Conservation (phyloP, 1,140 invertebrate species). For the Octopus sinensis region DNA sequence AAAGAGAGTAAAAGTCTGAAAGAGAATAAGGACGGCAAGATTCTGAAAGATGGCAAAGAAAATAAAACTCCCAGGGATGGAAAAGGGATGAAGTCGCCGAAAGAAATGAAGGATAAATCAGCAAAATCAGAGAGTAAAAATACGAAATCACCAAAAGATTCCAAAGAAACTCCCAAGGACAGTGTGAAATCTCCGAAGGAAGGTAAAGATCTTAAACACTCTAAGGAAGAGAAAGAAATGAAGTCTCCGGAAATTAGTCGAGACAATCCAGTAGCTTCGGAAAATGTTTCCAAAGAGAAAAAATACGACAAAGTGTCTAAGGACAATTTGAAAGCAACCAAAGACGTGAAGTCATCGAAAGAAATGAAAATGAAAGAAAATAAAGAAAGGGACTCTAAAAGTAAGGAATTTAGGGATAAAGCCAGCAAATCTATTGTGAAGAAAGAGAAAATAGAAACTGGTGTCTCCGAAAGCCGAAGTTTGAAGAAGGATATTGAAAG, state of each 20-base stretch:
- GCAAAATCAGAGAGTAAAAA: neutral
- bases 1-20: slow-evolving; percentile 17
- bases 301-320: neutral
- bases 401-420: neutral
- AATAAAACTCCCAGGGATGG: neutral
- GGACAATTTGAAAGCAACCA: neutral
- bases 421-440: neutral
- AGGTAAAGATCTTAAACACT: neutral
- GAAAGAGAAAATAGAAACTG: neutral
- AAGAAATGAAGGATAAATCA: neutral
- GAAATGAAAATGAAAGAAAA: neutral
- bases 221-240: neutral
- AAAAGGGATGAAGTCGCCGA: neutral
- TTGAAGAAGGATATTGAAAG: neutral
- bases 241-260: neutral
- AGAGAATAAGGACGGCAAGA: neutral
- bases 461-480: neutral
- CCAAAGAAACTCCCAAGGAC: slow-evolving; percentile 9
- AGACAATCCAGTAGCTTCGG: neutral
- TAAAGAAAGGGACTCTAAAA: neutral
- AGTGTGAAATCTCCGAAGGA: slow-evolving; percentile 11
- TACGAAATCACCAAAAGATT: neutral
- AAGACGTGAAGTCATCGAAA: neutral
- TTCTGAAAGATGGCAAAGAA: neutral
- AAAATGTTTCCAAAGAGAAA: neutral